These are phyloP conservation scores for Eucidaris tribuloides DNA, from an alignment of 35 echinoderm and acorn worm species.

Conservation along the genomic window DNA sequence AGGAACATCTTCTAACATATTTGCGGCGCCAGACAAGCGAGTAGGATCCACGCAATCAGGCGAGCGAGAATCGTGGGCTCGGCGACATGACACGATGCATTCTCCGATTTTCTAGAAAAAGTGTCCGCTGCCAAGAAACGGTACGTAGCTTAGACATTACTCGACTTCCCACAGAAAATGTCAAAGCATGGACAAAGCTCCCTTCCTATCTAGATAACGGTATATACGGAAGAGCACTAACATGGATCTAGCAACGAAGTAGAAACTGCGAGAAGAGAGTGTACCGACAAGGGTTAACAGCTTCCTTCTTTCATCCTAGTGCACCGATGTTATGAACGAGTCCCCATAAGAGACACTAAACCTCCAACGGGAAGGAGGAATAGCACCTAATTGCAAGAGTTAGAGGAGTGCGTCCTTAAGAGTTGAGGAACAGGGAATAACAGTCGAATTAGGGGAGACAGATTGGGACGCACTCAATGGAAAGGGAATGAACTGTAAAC, in stretches of 20 bases:
- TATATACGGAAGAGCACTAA: too few species aligned
- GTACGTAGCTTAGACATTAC: neutral
- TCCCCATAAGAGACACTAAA: neutral
- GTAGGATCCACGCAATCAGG: too few species aligned
- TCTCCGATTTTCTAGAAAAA: conserved; percentile 17
- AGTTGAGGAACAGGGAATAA: too few species aligned
- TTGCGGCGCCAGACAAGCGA: neutral
- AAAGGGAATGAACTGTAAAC: too few species aligned
- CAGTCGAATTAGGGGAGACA: too few species aligned
- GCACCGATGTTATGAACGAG: neutral
- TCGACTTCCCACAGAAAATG: conserved; percentile 5
- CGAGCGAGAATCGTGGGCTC: too few species aligned
- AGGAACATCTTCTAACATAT: neutral
- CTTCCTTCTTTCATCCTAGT: neutral
- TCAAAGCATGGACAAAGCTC: conserved; percentile 6
- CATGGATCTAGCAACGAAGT: too few species aligned
- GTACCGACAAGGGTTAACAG: neutral
- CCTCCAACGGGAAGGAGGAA: too few species aligned
- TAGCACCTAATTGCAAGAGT: too few species aligned
- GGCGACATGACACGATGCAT: neutral
- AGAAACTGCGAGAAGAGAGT: conserved; percentile 5
- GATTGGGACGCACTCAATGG: too few species aligned
- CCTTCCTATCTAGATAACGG: conserved; percentile 20
- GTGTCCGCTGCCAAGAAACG: neutral
- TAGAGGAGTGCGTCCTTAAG: too few species aligned